Evolutionary conservation across 37 sponge, comb jelly and placozoan genomes (phyloP).

Genomic region (Ephydatia muelleri): DNA sequence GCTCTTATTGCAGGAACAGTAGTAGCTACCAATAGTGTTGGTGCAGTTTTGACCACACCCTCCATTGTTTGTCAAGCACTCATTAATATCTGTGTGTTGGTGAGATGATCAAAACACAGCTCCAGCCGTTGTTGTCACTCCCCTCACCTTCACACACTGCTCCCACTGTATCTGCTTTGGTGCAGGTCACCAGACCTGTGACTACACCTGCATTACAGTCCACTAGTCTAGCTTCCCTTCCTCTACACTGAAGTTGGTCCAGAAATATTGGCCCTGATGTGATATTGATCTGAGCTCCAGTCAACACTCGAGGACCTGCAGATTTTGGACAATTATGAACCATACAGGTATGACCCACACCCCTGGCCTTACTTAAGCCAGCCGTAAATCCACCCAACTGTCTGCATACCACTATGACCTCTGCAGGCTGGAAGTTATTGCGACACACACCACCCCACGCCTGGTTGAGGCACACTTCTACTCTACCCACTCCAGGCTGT

Average conservation of each 20-base stretch:
- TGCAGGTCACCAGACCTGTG: not conserved
- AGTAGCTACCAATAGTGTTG: conserved; percentile 50
- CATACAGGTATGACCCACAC: too few species aligned
- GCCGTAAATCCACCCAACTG: not conserved
- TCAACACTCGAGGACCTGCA: not conserved
- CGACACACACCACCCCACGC: not conserved
- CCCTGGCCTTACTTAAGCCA: not conserved
- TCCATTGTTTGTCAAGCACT: conserved; percentile 21
- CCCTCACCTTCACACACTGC: not conserved
- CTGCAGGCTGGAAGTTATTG: not conserved
- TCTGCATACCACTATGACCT: not conserved
- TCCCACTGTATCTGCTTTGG: not conserved
- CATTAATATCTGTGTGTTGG: conserved; percentile 18
- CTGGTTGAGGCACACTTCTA: conserved; percentile 2
- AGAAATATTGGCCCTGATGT: not conserved
- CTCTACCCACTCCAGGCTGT: conserved; percentile 7
- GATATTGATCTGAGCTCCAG: not conserved
- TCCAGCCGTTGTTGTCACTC: not conserved
- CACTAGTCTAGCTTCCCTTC: not conserved
- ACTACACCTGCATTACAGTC: not conserved
- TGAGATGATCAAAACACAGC: not conserved
- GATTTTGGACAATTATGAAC: not conserved
- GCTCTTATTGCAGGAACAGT: conserved; percentile 35
- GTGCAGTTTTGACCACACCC: conserved; percentile 29
- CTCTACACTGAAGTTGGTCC: not conserved